phyloP scores from a whole-genome alignment of 92 coral and sea anemone genomes.

The Palythoa grandis region DNA sequence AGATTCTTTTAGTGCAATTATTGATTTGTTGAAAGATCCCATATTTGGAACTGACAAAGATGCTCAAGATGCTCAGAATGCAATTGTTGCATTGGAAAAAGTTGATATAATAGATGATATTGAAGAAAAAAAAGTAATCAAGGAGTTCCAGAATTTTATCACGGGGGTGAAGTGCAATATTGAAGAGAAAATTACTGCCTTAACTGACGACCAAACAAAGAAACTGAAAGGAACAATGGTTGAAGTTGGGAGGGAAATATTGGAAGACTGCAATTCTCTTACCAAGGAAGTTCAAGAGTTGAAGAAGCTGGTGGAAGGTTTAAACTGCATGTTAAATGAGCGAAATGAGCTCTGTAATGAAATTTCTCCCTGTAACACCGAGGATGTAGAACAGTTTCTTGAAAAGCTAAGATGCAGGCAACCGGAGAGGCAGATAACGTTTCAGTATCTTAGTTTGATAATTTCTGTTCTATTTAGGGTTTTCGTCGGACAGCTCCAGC shows the following conservation, averaged over 20 bases:
- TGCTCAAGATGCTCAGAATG: slow-evolving; percentile 46
- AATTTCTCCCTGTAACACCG: neutral
- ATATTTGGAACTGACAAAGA: slow-evolving; percentile 54
- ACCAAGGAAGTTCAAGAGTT: neutral
- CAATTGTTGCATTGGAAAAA: slow-evolving; percentile 32
- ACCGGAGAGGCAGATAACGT: neutral
- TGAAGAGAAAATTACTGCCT: slow-evolving; percentile 1
- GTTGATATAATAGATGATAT: slow-evolving; percentile 45
- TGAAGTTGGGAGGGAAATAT: slow-evolving; percentile 1
- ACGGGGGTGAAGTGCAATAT: neutral
- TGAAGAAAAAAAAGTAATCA: slow-evolving; percentile 19
- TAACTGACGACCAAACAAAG: slow-evolving; percentile 1
- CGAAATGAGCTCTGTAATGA: neutral
- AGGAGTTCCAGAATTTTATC: neutral
- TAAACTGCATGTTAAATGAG: neutral
- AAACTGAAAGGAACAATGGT: neutral
- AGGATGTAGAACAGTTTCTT: neutral
- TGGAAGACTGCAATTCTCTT: neutral
- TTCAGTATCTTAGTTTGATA: neutral
- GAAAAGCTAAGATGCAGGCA: neutral
- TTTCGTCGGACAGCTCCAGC: neutral
- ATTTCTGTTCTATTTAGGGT: neutral
- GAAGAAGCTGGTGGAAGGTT: neutral
- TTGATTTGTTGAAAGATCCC: slow-evolving; percentile 68
- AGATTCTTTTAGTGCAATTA: slow-evolving; percentile 66